These are phyloP conservation scores for Sarotherodon lohbergeri DNA, from an alignment of 2,113 vertebrate species.

Conservation along the genomic window DNA sequence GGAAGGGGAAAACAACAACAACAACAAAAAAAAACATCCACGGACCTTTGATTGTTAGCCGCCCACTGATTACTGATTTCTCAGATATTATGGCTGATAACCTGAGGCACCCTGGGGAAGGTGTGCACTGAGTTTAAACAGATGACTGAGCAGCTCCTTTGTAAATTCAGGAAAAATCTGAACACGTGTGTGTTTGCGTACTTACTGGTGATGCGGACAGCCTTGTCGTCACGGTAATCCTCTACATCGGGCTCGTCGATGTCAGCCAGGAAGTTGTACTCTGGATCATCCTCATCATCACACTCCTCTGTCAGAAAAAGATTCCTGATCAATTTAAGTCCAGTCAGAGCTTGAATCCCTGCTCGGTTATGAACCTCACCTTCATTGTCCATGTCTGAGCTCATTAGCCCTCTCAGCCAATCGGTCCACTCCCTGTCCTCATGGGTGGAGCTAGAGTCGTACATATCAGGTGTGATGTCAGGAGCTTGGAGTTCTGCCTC, in stretches of 20 bases:
- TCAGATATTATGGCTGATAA: not conserved
- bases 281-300: constrained; percentile 95
- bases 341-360: not conserved
- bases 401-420: constrained; percentile 92
- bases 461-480: constrained; percentile 95
- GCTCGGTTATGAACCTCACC: constrained; percentile 58
- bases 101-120: not conserved
- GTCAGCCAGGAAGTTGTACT: constrained; percentile 94
- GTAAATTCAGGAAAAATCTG: not conserved
- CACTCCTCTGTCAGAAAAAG: constrained; percentile 78
- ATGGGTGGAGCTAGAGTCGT: constrained; percentile 76
- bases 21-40: not conserved
- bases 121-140: not conserved
- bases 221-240: constrained; percentile 92
- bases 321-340: not conserved
- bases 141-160: not conserved
- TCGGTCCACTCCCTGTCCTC: constrained; percentile 93
- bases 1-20: not conserved
- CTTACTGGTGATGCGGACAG: constrained; percentile 94
- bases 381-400: constrained; percentile 84
- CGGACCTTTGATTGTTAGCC: not conserved
- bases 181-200: not conserved
- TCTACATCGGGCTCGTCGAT: constrained; percentile 89
- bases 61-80: not conserved
- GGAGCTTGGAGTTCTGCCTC: constrained; percentile 91